Percentiles rank a stretch among this genome's conserved stretches.
Conservation (phyloP, 2,888 invertebrate species). For the Empis livida region DNA sequence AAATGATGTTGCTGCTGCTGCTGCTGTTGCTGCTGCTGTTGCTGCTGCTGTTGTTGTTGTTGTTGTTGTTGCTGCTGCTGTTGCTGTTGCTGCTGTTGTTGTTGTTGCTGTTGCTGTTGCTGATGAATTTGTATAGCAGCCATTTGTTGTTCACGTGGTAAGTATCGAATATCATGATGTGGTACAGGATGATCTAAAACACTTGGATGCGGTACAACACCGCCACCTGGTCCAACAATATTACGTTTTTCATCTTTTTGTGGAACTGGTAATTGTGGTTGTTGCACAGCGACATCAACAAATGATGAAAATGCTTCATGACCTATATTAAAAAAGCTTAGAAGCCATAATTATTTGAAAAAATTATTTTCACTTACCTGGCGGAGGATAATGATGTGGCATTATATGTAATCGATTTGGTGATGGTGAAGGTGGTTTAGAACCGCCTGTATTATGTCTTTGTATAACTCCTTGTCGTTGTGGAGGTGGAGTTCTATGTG, state of each 20-base stretch:
- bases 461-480: conserved; percentile 65
- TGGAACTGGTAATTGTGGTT: conserved; percentile 77
- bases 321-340: conserved; percentile 38
- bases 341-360: too few relatives aligned
- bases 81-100: conserved; percentile 16
- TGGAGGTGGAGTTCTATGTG: conserved; percentile 38
- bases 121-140: conserved; percentile 33
- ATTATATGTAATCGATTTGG: conserved; percentile 37
- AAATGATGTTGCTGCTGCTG: conserved; percentile 29
- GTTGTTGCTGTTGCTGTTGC: conserved; percentile 28
- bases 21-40: conserved; percentile 22
- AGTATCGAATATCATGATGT: conserved; percentile 32
- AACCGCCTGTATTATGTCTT: conserved; percentile 50
- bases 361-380: conserved; percentile 33
- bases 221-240: conserved; percentile 16
- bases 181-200: conserved; percentile 13
- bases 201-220: conserved; percentile 17
- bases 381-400: conserved; percentile 36
- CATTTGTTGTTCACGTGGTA: conserved; percentile 41
- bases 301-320: conserved; percentile 80
- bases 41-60: conserved; percentile 29
- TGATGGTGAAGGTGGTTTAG: conserved; percentile 40
- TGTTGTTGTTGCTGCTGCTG: conserved; percentile 21
- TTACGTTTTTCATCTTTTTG: conserved; percentile 35
- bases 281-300: conserved; percentile 85